A percentile compares a stretch with the other conserved stretches of the same genome.
Evolutionary conservation across 2,888 invertebrate species (phyloP).

Genomic region (Microplitis deprimator): DNA sequence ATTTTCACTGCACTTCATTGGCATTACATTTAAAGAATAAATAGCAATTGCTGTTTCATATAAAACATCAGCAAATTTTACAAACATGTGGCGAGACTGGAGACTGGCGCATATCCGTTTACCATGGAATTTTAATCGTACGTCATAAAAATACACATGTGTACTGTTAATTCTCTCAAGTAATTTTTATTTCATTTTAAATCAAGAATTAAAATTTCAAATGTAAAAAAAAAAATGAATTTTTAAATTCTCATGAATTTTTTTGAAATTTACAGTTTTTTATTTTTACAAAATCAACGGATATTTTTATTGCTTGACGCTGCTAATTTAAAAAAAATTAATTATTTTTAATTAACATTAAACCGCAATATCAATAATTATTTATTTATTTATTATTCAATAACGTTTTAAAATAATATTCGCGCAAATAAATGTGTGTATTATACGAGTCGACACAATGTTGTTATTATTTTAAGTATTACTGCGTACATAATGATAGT

Average conservation of each 20-base stretch:
- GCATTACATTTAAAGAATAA: not conserved
- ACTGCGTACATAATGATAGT: conserved; percentile 10
- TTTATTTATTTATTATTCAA: not conserved
- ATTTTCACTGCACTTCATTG: not conserved
- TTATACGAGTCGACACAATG: not conserved
- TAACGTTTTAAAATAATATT: not conserved
- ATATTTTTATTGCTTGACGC: too few species aligned
- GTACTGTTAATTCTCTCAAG: not conserved
- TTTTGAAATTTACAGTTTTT: not conserved
- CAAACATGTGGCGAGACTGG: not conserved
- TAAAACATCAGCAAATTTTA: not conserved
- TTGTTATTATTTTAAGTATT: conserved; percentile 13
- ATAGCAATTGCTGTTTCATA: not conserved
- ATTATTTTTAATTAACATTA: not conserved
- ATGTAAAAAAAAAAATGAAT: not conserved
- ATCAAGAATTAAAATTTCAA: conserved; percentile 1
- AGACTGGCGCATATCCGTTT: not conserved
- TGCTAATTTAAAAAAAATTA: too few species aligned
- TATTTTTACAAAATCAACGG: not conserved
- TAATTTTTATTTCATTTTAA: not conserved
- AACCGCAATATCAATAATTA: not conserved
- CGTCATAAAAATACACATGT: not conserved
- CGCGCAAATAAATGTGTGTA: not conserved
- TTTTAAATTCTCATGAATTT: not conserved
- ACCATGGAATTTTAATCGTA: not conserved